phyloP scores from a whole-genome alignment of 2,113 vertebrate genomes.

The Corythornis madagascariensis region DNA sequence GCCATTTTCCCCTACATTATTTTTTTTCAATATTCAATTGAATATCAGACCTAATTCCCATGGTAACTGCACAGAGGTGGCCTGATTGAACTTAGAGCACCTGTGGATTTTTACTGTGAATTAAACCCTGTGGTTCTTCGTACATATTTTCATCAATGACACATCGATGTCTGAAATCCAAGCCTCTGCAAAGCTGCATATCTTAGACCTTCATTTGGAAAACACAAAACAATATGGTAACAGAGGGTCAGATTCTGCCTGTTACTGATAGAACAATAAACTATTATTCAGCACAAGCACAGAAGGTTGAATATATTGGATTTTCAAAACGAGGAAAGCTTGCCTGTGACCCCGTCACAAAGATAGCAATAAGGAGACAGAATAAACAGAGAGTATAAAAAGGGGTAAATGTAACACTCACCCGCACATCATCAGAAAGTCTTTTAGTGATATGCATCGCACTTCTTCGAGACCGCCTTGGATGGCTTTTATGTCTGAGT shows the following conservation, averaged over 20 bases:
- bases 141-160: not conserved
- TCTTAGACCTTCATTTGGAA: slow-evolving; percentile 11
- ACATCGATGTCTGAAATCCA: not conserved
- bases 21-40: not conserved
- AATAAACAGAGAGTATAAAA: not conserved
- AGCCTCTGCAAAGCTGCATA: not conserved
- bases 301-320: not conserved
- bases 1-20: not conserved
- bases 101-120: not conserved
- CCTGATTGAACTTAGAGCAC: not conserved
- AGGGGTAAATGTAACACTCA: slow-evolving; percentile 64
- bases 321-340: not conserved
- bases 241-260: not conserved
- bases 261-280: not conserved
- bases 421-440: slow-evolving; percentile 91
- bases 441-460: slow-evolving; percentile 88
- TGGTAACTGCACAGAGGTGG: not conserved
- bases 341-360: not conserved
- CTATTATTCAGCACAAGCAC: not conserved
- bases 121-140: not conserved
- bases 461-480: slow-evolving; percentile 88
- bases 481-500: slow-evolving; percentile 88
- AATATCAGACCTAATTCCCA: not conserved
- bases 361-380: not conserved
- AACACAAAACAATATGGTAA: not conserved